These are phyloP conservation scores for Tenualosa thibaudeaui DNA, from an alignment of 2,797 vertebrate genomes.

Conservation along the genomic window DNA sequence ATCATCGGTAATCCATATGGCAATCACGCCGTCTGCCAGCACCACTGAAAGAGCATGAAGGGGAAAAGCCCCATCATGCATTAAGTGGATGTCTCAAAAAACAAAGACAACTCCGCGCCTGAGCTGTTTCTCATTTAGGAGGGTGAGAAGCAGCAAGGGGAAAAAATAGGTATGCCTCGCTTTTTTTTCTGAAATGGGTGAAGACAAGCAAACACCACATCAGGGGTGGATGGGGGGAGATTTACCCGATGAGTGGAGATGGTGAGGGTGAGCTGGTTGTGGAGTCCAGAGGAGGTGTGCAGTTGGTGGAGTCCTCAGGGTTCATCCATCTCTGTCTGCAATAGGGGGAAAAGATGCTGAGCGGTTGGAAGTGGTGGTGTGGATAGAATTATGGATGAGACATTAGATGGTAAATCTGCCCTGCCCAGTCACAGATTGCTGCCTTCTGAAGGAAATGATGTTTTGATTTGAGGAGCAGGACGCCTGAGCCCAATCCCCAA, in stretches of 20 bases:
- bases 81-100: conserved; percentile 14
- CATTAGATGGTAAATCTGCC: conserved; percentile 61
- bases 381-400: conserved; percentile 60
- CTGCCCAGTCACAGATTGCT: conserved; percentile 56
- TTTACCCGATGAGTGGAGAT: conserved; percentile 32
- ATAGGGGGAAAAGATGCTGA: conserved; percentile 53
- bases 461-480: conserved; percentile 59
- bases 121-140: conserved; percentile 14
- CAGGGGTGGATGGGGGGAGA: conserved; percentile 19
- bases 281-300: conserved; percentile 32
- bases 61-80: conserved; percentile 10
- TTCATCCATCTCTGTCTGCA: conserved; percentile 68
- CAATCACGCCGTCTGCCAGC: conserved; percentile 38
- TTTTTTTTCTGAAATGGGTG: conserved; percentile 37
- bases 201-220: conserved; percentile 36
- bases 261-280: conserved; percentile 27
- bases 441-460: conserved; percentile 62
- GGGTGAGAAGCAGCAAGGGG: conserved; percentile 30
- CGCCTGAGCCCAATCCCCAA: conserved; percentile 50
- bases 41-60: conserved; percentile 21
- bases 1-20: conserved; percentile 49
- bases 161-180: conserved; percentile 28
- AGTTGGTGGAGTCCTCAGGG: conserved; percentile 31
- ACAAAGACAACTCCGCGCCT: background rate
- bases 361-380: conserved; percentile 51